Base-by-base conservation (phyloP, 2,888 invertebrate species). In the Xestia xanthographa region DNA sequence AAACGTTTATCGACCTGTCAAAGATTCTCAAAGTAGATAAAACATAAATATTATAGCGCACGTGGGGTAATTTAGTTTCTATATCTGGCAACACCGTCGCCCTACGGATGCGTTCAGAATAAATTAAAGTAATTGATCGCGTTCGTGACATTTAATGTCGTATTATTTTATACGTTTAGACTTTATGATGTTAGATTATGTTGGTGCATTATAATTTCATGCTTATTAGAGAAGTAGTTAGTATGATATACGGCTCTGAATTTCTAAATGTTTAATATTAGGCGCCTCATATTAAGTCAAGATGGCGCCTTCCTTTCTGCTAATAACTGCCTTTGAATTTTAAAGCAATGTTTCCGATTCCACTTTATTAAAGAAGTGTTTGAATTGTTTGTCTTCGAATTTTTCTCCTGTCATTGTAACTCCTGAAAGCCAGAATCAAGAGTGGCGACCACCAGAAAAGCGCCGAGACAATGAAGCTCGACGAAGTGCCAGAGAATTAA, bases 81-180 rank as follows among this genome's bases (percentile, higher is more conserved):
- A 74, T 70, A 74, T 66, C 71, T 85, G 76, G 88, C 87, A 89
- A 81, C 88, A 86, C 84, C 34, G 78, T 63, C 79, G 72, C 75
- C 78, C 80, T 76, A 78, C 29, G 75, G 77, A 83, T 72, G 79
- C 78, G 75, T 78, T 80, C 81, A 3, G 83, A 85, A 82, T 85
- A 83, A 78, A 86, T 88, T 88, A 79, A 77, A 69, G 63, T 84
- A 84, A 87, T 86, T 80, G 85, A 84, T 79, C 80, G 85, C 80
- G 76, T 79, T 68, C 80, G 69, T 85, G 85, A 68, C 83, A 83
- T 79, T 75, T 79, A 68, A 81, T 77, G 66, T 60, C 73, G 66
- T 83, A 85, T 85, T 88, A 82, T 82, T 80, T 72, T 72, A 75
- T 74, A 67, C 22, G 34, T n/a, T 45, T 34, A 17, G 29, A 66